Conservation (phyloP, 1,140 invertebrate species). For the Geopemphigus sp. region DNA sequence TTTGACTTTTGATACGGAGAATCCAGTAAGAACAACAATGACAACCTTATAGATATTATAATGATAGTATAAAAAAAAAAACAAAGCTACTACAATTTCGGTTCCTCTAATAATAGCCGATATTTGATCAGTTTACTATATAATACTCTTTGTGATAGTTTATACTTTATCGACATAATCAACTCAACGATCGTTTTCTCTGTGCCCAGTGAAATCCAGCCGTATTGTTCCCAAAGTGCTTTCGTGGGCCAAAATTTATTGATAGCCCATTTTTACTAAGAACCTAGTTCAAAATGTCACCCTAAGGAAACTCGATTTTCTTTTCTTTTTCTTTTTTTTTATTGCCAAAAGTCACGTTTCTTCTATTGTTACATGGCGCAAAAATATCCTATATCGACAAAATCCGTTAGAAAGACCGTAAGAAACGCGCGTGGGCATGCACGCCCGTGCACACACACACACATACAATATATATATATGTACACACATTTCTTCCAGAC, state of each 20-base stretch:
- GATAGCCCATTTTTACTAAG: constrained; percentile 39
- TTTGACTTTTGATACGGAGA: neutral
- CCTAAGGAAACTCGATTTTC: constrained; percentile 27
- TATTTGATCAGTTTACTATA: constrained; percentile 24
- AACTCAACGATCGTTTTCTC: constrained; percentile 35
- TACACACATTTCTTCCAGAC: constrained; percentile 30
- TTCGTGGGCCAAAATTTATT: constrained; percentile 41
- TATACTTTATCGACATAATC: constrained; percentile 37
- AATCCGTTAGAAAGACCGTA: constrained; percentile 27
- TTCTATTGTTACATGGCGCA: constrained; percentile 17
- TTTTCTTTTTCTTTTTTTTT: constrained; percentile 15
- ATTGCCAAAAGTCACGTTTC: constrained; percentile 35
- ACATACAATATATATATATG: constrained; percentile 5
- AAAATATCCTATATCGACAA: constrained; percentile 31
- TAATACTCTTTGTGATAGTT: constrained; percentile 14
- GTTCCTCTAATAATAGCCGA: constrained; percentile 12
- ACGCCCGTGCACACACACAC: too few relatives aligned
- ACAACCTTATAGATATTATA: constrained; percentile 5
- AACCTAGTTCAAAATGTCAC: constrained; percentile 35
- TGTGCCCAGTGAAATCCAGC: neutral
- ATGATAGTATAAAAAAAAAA: neutral
- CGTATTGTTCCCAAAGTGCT: constrained; percentile 30
- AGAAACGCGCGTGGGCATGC: neutral
- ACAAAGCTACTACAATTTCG: constrained; percentile 16
- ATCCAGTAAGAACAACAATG: too few relatives aligned